Percentiles rank a stretch among this genome's conserved stretches.
These are phyloP conservation scores for Intellagama lesueurii DNA, from an alignment of 2,797 vertebrate genomes.

Conservation along the genomic window DNA sequence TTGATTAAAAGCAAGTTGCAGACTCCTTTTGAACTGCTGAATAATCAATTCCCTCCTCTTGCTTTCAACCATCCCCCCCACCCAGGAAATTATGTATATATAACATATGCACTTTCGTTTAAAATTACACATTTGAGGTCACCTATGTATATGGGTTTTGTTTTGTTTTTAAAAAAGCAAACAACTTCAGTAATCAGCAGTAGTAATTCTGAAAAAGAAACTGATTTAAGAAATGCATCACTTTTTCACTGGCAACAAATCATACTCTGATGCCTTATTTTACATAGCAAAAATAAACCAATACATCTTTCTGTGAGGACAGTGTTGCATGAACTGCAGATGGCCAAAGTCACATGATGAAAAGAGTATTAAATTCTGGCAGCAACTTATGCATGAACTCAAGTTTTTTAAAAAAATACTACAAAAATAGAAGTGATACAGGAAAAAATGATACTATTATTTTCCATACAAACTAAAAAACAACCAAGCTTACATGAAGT, in stretches of 20 bases:
- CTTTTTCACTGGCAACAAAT: conserved; percentile 62
- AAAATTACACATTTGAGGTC: conserved; percentile 66
- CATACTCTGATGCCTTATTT: conserved; percentile 67
- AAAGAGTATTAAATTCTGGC: conserved; percentile 59
- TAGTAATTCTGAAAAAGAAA: conserved; percentile 53
- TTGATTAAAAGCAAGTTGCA: conserved; percentile 22
- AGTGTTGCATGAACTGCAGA: conserved; percentile 47
- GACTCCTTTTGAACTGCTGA: background rate
- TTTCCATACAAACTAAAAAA: conserved; percentile 62
- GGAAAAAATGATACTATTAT: conserved; percentile 54
- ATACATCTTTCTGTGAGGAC: conserved; percentile 60
- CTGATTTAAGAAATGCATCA: conserved; percentile 54
- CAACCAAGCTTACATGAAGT: conserved; percentile 70
- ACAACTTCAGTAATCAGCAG: conserved; percentile 51
- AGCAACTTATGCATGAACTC: conserved; percentile 52
- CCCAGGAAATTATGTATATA: conserved; percentile 58
- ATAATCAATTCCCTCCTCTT: conserved; percentile 47
- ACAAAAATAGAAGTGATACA: conserved; percentile 58
- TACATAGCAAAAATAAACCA: conserved; percentile 70
- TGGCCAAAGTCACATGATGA: conserved; percentile 26
- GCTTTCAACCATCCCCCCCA: conserved; percentile 53
- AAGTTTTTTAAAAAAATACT: conserved; percentile 49
- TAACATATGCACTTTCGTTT: conserved; percentile 61
- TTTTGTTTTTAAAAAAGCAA: conserved; percentile 41
- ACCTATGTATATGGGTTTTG: conserved; percentile 41